Percentiles rank a stretch among this genome's conserved stretches.
phyloP scores from a whole-genome alignment of 2,888 invertebrate species.

The Parnassius apollo region DNA sequence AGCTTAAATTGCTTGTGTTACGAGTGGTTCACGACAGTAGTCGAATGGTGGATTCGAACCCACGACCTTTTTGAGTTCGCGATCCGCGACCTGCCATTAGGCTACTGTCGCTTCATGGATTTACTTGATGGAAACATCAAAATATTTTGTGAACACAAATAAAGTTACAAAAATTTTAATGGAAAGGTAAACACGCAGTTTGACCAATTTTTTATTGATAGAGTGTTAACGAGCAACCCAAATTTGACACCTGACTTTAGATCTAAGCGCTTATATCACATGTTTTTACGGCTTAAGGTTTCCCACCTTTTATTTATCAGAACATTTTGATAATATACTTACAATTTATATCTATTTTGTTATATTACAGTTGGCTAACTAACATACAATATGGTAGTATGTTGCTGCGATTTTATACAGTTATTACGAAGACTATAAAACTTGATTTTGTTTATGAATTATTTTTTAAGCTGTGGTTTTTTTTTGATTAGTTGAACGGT shows the following conservation, averaged over 20 bases:
- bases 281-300: conserved; percentile 36
- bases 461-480: too few relatives aligned
- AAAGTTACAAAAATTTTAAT: background rate
- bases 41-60: too few relatives aligned
- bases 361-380: conserved; percentile 32
- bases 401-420: conserved; percentile 10
- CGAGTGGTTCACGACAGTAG: too few relatives aligned
- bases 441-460: background rate
- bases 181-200: background rate
- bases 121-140: too few relatives aligned
- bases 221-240: conserved; percentile 26
- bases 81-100: too few relatives aligned
- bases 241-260: conserved; percentile 2
- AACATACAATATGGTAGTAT: conserved; percentile 1
- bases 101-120: too few relatives aligned
- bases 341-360: conserved; percentile 61
- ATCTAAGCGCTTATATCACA: conserved; percentile 44
- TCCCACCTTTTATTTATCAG: conserved; percentile 37
- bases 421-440: conserved; percentile 11
- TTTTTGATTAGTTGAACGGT: background rate
- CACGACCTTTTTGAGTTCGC: too few relatives aligned
- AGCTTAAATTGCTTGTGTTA: too few relatives aligned
- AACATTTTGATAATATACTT: conserved; percentile 64
- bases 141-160: too few relatives aligned
- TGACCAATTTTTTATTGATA: background rate